Evolutionary conservation across 2,113 vertebrate genomes (phyloP).

Genomic region (Chaenogobius annularis): DNA sequence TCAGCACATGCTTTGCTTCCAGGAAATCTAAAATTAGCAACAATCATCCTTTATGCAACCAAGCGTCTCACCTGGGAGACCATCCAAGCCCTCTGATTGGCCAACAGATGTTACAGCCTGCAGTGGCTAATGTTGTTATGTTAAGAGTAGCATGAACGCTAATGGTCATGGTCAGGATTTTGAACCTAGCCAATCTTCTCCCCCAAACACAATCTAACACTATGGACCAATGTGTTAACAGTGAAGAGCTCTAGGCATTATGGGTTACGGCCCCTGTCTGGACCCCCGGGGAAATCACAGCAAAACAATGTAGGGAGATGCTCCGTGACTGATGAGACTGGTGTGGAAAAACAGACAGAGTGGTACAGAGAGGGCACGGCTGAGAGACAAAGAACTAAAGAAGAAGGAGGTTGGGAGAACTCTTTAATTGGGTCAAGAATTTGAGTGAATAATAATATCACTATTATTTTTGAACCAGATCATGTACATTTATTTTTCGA

Average conservation of each 20-base stretch:
- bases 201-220: slow-evolving; percentile 33
- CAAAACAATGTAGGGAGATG: slow-evolving; percentile 68
- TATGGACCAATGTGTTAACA: slow-evolving; percentile 56
- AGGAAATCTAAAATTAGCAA: slow-evolving; percentile 23
- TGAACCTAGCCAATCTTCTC: slow-evolving; percentile 12
- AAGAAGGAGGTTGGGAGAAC: slow-evolving; percentile 2
- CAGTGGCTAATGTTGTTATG: slow-evolving; percentile 26
- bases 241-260: slow-evolving; percentile 60
- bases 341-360: slow-evolving; percentile 54
- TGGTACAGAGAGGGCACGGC: slow-evolving; percentile 4
- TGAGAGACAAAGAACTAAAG: slow-evolving; percentile 32
- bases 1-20: slow-evolving; percentile 4
- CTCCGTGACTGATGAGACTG: slow-evolving; percentile 70
- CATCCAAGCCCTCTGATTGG: slow-evolving; percentile 30
- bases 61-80: slow-evolving; percentile 32
- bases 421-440: background rate
- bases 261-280: slow-evolving; percentile 64
- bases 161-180: slow-evolving; percentile 54
- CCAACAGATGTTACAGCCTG: slow-evolving; percentile 19
- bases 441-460: no score
- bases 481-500: background rate
- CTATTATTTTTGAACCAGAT: no score
- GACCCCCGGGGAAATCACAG: slow-evolving; percentile 70
- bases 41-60: slow-evolving; percentile 21
- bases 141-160: slow-evolving; percentile 43